Evolutionary conservation across 2,888 invertebrate species (phyloP).

Genomic region (Glaucopsyche alexis): DNA sequence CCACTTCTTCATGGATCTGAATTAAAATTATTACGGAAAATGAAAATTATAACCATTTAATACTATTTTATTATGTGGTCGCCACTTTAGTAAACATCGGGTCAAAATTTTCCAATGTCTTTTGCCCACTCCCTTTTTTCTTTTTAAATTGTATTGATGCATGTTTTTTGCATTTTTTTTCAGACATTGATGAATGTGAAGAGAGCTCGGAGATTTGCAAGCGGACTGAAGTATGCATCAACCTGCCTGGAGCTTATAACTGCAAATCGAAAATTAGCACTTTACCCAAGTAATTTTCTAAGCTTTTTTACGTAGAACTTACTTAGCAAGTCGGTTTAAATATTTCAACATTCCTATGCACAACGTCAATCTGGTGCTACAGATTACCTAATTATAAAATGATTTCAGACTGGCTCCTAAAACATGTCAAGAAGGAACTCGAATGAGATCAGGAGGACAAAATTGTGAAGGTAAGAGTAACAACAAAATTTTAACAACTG

Average conservation of each 20-base stretch:
- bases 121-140: no score
- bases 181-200: slow-evolving; percentile 94
- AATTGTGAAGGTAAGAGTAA: slow-evolving; percentile 79
- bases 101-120: no score
- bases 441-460: slow-evolving; percentile 70
- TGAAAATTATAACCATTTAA: no score
- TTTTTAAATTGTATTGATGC: not conserved
- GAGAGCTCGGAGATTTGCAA: slow-evolving; percentile 88
- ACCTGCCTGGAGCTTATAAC: slow-evolving; percentile 90
- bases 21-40: no score
- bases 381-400: not conserved
- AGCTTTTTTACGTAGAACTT: not conserved
- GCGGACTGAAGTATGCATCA: slow-evolving; percentile 89
- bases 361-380: no score
- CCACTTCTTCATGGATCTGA: no score
- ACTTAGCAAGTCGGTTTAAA: no score
- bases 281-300: slow-evolving; percentile 59
- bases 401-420: slow-evolving; percentile 53
- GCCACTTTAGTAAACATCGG: no score
- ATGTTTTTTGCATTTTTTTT: slow-evolving; percentile 29
- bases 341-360: no score
- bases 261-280: slow-evolving; percentile 83
- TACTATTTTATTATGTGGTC: no score
- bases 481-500: no score
- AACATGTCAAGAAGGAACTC: slow-evolving; percentile 82